These are phyloP conservation scores for Hylaeus anthracinus DNA, from an alignment of 1,140 invertebrate genomes.

Conservation along the genomic window DNA sequence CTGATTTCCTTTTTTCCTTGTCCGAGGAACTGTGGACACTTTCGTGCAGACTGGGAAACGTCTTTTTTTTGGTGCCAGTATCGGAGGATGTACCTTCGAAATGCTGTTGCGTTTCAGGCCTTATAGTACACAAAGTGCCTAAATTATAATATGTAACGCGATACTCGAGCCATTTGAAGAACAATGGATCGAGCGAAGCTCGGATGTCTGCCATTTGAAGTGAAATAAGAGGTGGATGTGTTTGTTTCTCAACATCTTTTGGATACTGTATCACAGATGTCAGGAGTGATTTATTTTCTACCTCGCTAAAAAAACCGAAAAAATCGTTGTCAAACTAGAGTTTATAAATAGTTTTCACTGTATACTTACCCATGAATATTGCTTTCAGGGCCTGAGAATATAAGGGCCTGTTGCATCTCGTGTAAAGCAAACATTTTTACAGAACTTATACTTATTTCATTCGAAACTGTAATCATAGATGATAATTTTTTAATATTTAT, in stretches of 20 bases:
- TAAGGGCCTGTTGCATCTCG: slow-evolving; percentile 81
- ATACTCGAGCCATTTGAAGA: slow-evolving; percentile 85
- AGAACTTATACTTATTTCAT: slow-evolving; percentile 74
- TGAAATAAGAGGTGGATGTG: slow-evolving; percentile 82
- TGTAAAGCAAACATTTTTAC: slow-evolving; percentile 81
- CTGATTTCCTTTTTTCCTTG: slow-evolving; percentile 74
- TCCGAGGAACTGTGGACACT: slow-evolving; percentile 79
- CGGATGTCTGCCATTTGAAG: slow-evolving; percentile 83
- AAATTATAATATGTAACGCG: slow-evolving; percentile 74
- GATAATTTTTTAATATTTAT: slow-evolving; percentile 78
- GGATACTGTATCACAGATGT: slow-evolving; percentile 82
- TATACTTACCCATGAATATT: slow-evolving; percentile 63
- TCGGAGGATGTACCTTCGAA: slow-evolving; percentile 74
- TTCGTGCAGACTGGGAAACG: slow-evolving; percentile 77
- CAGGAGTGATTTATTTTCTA: slow-evolving; percentile 73
- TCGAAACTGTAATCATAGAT: slow-evolving; percentile 76
- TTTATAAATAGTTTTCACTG: not conserved
- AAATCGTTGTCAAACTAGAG: slow-evolving; percentile 23
- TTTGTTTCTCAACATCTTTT: slow-evolving; percentile 75
- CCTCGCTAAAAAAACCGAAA: slow-evolving; percentile 64
- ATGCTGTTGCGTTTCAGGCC: slow-evolving; percentile 62
- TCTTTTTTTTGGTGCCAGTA: slow-evolving; percentile 73
- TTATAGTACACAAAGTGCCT: slow-evolving; percentile 54
- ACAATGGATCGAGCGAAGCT: slow-evolving; percentile 83
- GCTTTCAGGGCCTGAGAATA: slow-evolving; percentile 83